Evolutionary conservation across 1,140 invertebrate genomes (phyloP).

Genomic region (Anthonomus grandis): DNA sequence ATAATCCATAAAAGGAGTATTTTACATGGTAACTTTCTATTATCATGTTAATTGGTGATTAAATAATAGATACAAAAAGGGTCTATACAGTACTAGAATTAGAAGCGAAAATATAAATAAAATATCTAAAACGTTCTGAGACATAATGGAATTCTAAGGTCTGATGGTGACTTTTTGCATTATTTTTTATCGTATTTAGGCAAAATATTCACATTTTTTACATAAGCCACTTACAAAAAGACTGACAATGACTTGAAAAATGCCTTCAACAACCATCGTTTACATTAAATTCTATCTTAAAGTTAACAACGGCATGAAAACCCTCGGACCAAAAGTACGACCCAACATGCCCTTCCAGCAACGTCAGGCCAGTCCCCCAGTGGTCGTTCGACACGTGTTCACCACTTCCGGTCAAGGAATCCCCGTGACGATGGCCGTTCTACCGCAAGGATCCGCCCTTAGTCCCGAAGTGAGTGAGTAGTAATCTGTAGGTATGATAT

Average conservation of each 20-base stretch:
- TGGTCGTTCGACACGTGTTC: constrained; percentile 59
- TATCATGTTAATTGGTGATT: too few species aligned
- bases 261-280: neutral
- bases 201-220: too few species aligned
- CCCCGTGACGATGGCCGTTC: constrained; percentile 56
- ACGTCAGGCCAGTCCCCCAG: constrained; percentile 48
- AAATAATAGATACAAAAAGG: too few species aligned
- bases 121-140: too few species aligned
- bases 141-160: neutral
- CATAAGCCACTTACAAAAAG: too few species aligned
- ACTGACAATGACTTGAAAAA: too few species aligned
- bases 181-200: too few species aligned
- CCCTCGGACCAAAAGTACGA: constrained; percentile 38
- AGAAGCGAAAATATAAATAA: too few species aligned
- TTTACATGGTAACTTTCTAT: too few species aligned
- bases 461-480: constrained; percentile 45
- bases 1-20: too few species aligned
- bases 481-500: neutral
- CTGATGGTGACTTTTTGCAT: too few species aligned
- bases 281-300: neutral
- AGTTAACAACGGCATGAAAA: constrained; percentile 43
- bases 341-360: constrained; percentile 38
- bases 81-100: too few species aligned
- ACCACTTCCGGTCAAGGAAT: constrained; percentile 54
- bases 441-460: constrained; percentile 49